Conservation (phyloP, 2,113 vertebrate genomes). For the Mirza zaza region DNA sequence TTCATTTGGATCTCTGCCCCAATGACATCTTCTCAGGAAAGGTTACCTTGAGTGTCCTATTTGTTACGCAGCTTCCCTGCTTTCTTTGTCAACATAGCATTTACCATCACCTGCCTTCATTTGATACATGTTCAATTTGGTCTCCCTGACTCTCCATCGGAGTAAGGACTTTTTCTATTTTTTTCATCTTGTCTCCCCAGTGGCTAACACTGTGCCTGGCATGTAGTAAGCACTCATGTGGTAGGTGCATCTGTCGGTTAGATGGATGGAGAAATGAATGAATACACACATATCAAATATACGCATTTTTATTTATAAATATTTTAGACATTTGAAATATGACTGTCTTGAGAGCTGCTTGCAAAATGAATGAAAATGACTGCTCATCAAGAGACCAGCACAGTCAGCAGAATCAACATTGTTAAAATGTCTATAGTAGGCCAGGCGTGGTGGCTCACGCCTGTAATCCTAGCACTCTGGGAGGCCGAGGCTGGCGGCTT, state of each 20-base stretch:
- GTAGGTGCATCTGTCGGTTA: not conserved
- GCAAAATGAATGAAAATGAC: slow-evolving; percentile 82
- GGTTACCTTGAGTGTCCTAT: not conserved
- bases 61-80: not conserved
- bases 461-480: too few species aligned
- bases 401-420: too few species aligned
- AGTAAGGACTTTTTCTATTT: not conserved
- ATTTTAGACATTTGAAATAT: not conserved
- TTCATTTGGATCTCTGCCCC: not conserved
- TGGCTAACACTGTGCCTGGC: not conserved
- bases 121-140: not conserved
- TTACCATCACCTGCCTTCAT: not conserved
- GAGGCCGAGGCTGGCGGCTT: too few species aligned
- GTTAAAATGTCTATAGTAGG: too few species aligned
- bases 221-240: not conserved
- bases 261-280: not conserved
- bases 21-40: not conserved
- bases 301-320: not conserved
- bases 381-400: slow-evolving; percentile 76
- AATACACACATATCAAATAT: not conserved
- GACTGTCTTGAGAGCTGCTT: not conserved
- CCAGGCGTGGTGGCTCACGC: too few species aligned
- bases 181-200: not conserved
- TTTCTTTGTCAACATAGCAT: not conserved
- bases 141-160: not conserved